Percentiles rank a stretch among this genome's conserved stretches.
phyloP scores from a whole-genome alignment of 2,888 invertebrate genomes.

The Drosophila birchii region DNA sequence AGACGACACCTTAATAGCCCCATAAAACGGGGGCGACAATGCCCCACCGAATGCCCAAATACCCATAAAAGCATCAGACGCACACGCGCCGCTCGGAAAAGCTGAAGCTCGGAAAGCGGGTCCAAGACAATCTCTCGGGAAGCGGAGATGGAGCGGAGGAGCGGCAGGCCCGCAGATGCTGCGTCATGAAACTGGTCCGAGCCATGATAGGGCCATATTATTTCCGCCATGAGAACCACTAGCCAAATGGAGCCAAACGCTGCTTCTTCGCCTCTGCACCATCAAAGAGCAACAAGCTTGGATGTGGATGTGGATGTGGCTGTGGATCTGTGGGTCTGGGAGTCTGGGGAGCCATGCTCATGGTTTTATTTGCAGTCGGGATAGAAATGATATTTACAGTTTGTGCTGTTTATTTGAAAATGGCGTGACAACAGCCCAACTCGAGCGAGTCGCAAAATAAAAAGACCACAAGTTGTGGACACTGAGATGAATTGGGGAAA shows the following conservation, averaged over 20 bases:
- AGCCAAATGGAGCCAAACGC: conserved; percentile 27
- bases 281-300: conserved; percentile 16
- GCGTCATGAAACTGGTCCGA: conserved; percentile 43
- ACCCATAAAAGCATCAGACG: conserved; percentile 47
- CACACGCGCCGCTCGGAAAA: conserved; percentile 22
- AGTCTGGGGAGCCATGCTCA: conserved; percentile 47
- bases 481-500: background rate
- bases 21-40: conserved; percentile 66
- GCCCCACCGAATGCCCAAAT: conserved; percentile 37
- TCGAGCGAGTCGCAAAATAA: background rate
- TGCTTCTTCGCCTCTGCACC: conserved; percentile 6
- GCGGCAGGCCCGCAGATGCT: conserved; percentile 29
- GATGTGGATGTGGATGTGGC: conserved; percentile 23
- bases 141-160: conserved; percentile 4
- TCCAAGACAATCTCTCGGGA: conserved; percentile 29
- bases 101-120: conserved; percentile 12
- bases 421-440: conserved; percentile 49
- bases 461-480: conserved; percentile 2
- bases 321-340: conserved; percentile 25
- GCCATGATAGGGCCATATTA: conserved; percentile 66
- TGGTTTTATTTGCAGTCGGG: conserved; percentile 63
- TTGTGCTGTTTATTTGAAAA: conserved; percentile 52
- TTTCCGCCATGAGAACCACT: conserved; percentile 72
- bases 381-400: conserved; percentile 61
- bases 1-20: conserved; percentile 57